These are phyloP conservation scores for Heliothis peltigera DNA, from an alignment of 2,888 invertebrate species.

Conservation along the genomic window DNA sequence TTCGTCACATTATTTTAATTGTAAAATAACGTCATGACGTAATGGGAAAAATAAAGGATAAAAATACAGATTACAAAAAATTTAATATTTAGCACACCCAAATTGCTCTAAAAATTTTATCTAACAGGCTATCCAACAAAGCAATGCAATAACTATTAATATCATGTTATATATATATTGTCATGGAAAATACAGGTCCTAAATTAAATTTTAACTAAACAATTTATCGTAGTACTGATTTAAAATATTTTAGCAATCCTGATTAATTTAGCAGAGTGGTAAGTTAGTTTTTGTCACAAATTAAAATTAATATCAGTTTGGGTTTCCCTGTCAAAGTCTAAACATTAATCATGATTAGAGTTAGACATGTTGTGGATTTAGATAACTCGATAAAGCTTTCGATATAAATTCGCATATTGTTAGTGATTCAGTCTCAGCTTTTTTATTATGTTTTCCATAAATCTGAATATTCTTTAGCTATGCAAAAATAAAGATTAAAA, in stretches of 20 bases:
- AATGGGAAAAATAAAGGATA: too few relatives aligned
- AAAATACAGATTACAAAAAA: background rate
- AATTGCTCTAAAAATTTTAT: background rate
- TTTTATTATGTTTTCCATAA: background rate
- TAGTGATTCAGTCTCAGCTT: background rate
- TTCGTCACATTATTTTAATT: too few relatives aligned
- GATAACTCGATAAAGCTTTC: slow-evolving; percentile 17
- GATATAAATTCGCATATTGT: slow-evolving; percentile 10
- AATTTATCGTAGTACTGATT: background rate
- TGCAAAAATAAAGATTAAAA: background rate
- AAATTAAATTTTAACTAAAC: background rate
- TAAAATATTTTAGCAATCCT: slow-evolving; percentile 27
- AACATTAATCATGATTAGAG: slow-evolving; percentile 58
- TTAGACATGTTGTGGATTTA: slow-evolving; percentile 46
- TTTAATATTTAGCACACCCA: background rate
- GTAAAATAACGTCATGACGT: too few relatives aligned
- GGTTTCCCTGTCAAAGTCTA: slow-evolving; percentile 47
- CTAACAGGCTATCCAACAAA: background rate
- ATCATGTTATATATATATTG: background rate
- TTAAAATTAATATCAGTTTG: slow-evolving; percentile 59
- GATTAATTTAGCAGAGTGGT: slow-evolving; percentile 36
- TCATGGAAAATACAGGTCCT: background rate
- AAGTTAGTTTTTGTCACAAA: slow-evolving; percentile 55
- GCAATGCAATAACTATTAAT: background rate
- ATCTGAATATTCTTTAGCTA: background rate